Evolutionary conservation across 2,888 invertebrate species (phyloP).

Genomic region (Zele albiditarsus): DNA sequence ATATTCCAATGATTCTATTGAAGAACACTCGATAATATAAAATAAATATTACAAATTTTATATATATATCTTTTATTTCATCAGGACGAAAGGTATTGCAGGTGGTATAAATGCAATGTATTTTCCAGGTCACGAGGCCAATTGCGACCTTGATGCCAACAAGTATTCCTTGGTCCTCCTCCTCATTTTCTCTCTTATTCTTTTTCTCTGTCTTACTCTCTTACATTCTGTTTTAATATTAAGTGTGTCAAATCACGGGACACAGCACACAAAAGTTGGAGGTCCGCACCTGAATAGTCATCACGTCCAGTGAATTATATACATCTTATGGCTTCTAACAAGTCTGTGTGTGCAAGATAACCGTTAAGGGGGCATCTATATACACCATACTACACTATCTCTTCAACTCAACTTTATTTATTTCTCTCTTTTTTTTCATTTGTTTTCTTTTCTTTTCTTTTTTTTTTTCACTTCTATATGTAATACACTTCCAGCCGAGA

Average conservation of each 20-base stretch:
- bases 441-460: background rate
- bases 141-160: constrained; percentile 16
- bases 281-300: constrained; percentile 7
- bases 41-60: background rate
- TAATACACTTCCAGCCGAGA: background rate
- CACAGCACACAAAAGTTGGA: constrained; percentile 3
- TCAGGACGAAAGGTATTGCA: constrained; percentile 16
- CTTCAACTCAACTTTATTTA: background rate
- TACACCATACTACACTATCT: background rate
- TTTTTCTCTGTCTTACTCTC: background rate
- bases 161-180: constrained; percentile 2
- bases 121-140: constrained; percentile 29
- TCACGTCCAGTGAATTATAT: background rate
- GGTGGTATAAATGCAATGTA: background rate
- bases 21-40: background rate
- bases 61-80: background rate
- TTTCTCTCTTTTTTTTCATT: background rate
- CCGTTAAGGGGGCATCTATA: background rate
- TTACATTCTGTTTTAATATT: background rate
- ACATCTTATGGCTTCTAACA: constrained; percentile 2
- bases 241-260: constrained; percentile 11
- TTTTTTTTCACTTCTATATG: background rate
- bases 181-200: constrained; percentile 3
- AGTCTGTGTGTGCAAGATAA: constrained; percentile 4
- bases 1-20: constrained; percentile 10